Evolutionary conservation across 2,113 vertebrate species (phyloP), one percentile per base, ranked within the genome.

Genomic region (Halcyon senegalensis): DNA sequence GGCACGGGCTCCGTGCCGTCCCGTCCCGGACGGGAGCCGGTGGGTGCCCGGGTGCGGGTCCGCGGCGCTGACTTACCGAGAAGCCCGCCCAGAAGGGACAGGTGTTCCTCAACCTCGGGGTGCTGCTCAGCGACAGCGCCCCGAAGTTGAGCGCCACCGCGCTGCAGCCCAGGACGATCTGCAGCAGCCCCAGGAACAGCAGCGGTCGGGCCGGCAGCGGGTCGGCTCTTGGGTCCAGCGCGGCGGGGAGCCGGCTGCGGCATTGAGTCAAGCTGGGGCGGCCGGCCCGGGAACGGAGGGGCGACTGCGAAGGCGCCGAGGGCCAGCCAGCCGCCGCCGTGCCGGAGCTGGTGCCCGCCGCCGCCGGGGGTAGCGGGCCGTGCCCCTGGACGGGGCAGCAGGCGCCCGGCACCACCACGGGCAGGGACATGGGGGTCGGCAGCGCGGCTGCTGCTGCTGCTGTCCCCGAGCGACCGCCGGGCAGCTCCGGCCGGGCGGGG

Each of bases 41-140:
- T n/a, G n/a, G n/a, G n/a, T n/a, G n/a, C n/a, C n/a, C n/a, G n/a
- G n/a, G n/a, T n/a, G n/a, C n/a, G n/a, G n/a, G 30, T 8, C 20
- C 51, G 28, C 37, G 39, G 18, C 60, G 23, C 14, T 0, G 67
- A 98, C 99, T 99, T 94, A 99, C 99, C 97, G 98, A 98, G 60
- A 98, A 98, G 67, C 99, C 98, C 5, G 98, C 98, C 98, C 99
- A 99, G 75, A 99, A 98, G 17, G 98, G 98, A 78, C 98, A 99
- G 5, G 98, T 98, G 79, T 96, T 98, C 97, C 98, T 97, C 96
- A 98, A 51, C 50, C 41, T 50, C 94, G n/a, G 8, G 58, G 33
- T 5, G 58, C n/a, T 60, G 59, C 59, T 37, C 35, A 62, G 23
- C 35, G 12, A 62, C 35, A 37, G 14, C 35, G 16, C 14, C 35